These are phyloP conservation scores for Tubulanus polymorphus DNA, from an alignment of 2,888 invertebrate genomes.

Conservation along the genomic window DNA sequence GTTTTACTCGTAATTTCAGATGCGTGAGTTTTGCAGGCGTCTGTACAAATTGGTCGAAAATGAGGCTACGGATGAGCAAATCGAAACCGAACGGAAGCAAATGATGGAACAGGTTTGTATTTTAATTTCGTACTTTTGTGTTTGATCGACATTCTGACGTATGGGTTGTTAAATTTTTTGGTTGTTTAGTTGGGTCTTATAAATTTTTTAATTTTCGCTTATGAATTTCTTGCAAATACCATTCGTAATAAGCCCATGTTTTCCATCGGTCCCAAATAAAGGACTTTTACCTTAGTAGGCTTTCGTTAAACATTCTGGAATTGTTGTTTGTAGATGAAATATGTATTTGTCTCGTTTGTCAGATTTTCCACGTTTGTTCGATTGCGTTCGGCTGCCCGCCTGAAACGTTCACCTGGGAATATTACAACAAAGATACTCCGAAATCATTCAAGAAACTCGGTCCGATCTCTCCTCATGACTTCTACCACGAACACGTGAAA, in stretches of 20 bases:
- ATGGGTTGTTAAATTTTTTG: no score
- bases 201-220: no score
- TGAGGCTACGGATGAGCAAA: slow-evolving; percentile 62
- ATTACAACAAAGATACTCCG: slow-evolving; percentile 74
- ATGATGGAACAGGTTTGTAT: slow-evolving; percentile 70
- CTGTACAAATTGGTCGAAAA: slow-evolving; percentile 64
- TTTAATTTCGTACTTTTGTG: no score
- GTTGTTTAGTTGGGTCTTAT: no score
- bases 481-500: slow-evolving; percentile 75
- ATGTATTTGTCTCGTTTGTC: slow-evolving; percentile 6
- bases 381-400: slow-evolving; percentile 82
- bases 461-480: slow-evolving; percentile 71
- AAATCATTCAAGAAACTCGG: slow-evolving; percentile 67
- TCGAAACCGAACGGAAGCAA: slow-evolving; percentile 63
- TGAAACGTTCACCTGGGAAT: slow-evolving; percentile 76
- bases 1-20: no score
- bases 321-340: no score
- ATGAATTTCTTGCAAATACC: no score
- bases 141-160: no score
- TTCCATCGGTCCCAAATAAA: no score
- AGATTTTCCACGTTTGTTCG: slow-evolving; percentile 73
- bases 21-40: slow-evolving; percentile 75
- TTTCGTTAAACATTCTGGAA: no score
- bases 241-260: no score
- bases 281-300: no score